A percentile compares a stretch with the other conserved stretches of the same genome.
Evolutionary conservation across 2,888 invertebrate genomes (phyloP).

Genomic region (Harpalus rufipes): DNA sequence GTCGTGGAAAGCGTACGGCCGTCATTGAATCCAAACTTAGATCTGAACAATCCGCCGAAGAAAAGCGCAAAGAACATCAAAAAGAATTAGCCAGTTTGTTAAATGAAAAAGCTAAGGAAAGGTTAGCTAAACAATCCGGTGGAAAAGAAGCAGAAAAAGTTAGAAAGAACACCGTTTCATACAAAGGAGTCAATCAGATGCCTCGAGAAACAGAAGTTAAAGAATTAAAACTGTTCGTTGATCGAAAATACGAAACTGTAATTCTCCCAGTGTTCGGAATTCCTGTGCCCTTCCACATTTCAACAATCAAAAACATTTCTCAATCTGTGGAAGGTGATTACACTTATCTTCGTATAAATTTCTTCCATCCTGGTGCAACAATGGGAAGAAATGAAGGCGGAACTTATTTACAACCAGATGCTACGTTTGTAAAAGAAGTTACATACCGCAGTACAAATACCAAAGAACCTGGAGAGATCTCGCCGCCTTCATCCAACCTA

Average conservation of each 20-base stretch:
- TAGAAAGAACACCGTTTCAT: conserved; percentile 96
- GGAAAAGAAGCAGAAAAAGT: conserved; percentile 93
- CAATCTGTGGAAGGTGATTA: conserved; percentile 99
- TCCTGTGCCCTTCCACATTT: conserved; percentile 98
- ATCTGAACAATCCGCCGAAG: conserved; percentile 97
- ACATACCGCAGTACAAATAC: conserved; percentile 98
- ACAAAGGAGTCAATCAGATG: conserved; percentile 94
- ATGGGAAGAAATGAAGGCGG: conserved; percentile 96
- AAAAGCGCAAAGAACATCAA: conserved; percentile 98
- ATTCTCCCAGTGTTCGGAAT: conserved; percentile 97
- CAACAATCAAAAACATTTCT: conserved; percentile 99
- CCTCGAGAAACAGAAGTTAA: conserved; percentile 96
- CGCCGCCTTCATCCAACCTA: conserved; percentile 96
- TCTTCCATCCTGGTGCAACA: conserved; percentile 98
- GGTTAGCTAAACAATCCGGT: conserved; percentile 92
- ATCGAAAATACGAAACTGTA: conserved; percentile 98
- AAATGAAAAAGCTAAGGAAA: conserved; percentile 95
- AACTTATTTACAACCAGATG: conserved; percentile 95
- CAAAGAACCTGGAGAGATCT: conserved; percentile 97
- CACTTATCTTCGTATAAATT: conserved; percentile 98
- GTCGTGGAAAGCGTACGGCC: conserved; percentile 89
- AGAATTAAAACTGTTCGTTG: conserved; percentile 96
- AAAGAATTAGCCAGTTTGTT: conserved; percentile 93
- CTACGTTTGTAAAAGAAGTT: conserved; percentile 99
- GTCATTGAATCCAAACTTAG: conserved; percentile 95